Evolutionary conservation across 1,140 invertebrate genomes (phyloP), one percentile per base, ranked within the genome.

Genomic region (Cotesia glomerata): DNA sequence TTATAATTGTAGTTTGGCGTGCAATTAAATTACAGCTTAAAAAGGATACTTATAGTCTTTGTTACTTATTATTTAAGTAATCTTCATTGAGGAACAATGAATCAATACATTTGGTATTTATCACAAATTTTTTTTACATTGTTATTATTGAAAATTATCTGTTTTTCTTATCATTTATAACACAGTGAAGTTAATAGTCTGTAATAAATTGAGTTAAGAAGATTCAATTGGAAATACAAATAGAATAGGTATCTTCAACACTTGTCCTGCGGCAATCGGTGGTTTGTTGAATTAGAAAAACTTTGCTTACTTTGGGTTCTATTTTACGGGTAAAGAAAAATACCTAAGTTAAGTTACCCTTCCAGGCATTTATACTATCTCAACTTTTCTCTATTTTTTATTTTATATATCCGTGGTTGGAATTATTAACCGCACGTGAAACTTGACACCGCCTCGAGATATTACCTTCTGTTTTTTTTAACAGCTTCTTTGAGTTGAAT

Each of bases 181-280:
- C 71, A 14, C 13, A 14, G 32, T 14, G 45, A 39, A 76, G 73
- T 69, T 77, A 76, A 81, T 81, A 81, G 77, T 59, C 73, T 69
- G 59, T 13, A 63, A 68, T 69, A 78, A 84, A 85, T 84, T 73
- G 76, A 83, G 75, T 85, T 82, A 81, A 69, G 58, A 80, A 82
- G 77, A 81, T 84, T 83, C 77, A 75, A 85, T 84, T 77, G 67
- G 68, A 73, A 69, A 73, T 78, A 69, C 73, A 83, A 84, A 85
- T 70, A 84, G 58, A 45, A 72, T 67, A 13, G 62, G 5, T 64
- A 39, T 39, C 13, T 26, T 11, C 39, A 8, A 45, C 39, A 32
- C 26, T 34, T 62, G 13, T 14, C 59, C 26, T n/a, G 34, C 2
- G 59, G 59, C 63, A 18, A 16, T 14, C 16, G 11, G 9, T 26